Evolutionary conservation across 1,140 invertebrate species (phyloP), one percentile per base, ranked within the genome.

Genomic region (Magallana gigas): DNA sequence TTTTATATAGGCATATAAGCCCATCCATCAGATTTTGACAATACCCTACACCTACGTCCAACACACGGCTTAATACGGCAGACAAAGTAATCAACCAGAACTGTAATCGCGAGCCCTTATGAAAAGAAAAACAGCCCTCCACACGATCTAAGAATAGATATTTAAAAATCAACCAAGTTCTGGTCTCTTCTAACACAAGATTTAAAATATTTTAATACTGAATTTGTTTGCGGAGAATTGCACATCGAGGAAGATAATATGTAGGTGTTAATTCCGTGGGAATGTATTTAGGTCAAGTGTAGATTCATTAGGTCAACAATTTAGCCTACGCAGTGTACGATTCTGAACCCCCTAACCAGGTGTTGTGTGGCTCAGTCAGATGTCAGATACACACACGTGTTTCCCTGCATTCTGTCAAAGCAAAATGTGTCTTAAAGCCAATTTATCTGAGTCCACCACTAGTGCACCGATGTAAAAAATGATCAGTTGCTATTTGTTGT

Each of bases 231-330:
- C 2, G 36, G 68, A 76, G 23, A 76, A 76, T 76, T 76, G 29
- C 68, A 76, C 6, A 8, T 11, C 68, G 68, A 18, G 68, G 68
- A 76, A 71, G 64, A 23, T 71, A 11, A 11, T 5, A 71, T 71
- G 64, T 71, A 71, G 68, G 68, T 76, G 68, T 76, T 76, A 29
- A 29, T 29, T 12, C 23, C 23, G 23, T 29, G 8, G 8, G 23
- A 76, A 8, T 12, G 8, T 76, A 76, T 36, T 18, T 76, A 12
- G 23, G 68, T 76, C 68, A 76, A 76, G 68, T 76, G 9, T 76
- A 76, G 12, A 76, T 76, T 76, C 68, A 76, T 36, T 76, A 76
- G 68, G 68, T 76, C 68, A 76, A 76, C 68, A 76, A 23, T 76
- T 76, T 36, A 29, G 68, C 68, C 68, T 76, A 76, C 68, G 68